Evolutionary conservation across 2,888 invertebrate genomes (phyloP).

Genomic region (Balanococcus diminutus): DNA sequence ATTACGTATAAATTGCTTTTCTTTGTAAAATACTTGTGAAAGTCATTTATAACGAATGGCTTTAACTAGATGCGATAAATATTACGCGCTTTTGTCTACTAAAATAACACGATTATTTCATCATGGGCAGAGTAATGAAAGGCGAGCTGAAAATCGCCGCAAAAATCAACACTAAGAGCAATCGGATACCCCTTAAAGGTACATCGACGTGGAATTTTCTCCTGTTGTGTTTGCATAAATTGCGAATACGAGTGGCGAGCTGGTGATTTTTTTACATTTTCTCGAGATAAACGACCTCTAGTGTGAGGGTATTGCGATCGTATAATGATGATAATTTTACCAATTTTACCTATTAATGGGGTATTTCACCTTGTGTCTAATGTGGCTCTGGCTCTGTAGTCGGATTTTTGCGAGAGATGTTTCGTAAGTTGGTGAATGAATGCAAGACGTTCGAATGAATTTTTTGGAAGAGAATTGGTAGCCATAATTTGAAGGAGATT

Average conservation of each 20-base stretch:
- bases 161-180: background rate
- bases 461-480: too few species aligned
- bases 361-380: conserved; percentile 4
- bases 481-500: too few species aligned
- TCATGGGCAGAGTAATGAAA: background rate
- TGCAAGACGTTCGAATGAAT: too few species aligned
- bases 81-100: conserved; percentile 23
- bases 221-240: background rate
- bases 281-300: background rate
- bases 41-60: conserved; percentile 16
- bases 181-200: background rate
- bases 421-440: background rate
- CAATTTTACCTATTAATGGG: background rate
- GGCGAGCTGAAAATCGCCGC: conserved; percentile 15
- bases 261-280: background rate
- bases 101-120: conserved; percentile 40
- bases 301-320: background rate
- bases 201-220: background rate
- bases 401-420: background rate
- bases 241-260: too few species aligned
- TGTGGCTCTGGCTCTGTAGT: background rate
- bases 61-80: conserved; percentile 23
- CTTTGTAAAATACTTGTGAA: conserved; percentile 27
- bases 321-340: background rate
- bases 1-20: conserved; percentile 40